Evolutionary conservation across 1,140 invertebrate genomes (phyloP).

Genomic region (Bathynomus jamesi): DNA sequence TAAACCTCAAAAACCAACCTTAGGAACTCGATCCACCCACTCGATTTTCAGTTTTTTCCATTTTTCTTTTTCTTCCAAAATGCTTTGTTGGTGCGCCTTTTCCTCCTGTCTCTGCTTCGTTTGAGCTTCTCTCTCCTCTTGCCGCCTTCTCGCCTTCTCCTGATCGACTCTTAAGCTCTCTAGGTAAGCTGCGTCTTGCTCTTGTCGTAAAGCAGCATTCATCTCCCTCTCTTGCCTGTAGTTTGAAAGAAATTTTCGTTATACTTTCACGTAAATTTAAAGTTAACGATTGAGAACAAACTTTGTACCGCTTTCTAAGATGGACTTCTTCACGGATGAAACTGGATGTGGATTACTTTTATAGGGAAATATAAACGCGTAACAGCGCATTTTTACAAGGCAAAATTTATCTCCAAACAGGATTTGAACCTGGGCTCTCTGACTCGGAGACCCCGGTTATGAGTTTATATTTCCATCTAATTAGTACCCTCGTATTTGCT

Average conservation of each 20-base stretch:
- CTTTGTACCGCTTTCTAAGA: background rate
- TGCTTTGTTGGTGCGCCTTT: background rate
- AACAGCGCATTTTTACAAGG: too few species aligned
- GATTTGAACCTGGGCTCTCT: too few species aligned
- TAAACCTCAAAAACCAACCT: constrained; percentile 1
- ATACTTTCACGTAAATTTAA: too few species aligned
- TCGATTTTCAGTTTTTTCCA: constrained; percentile 39
- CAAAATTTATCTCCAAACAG: too few species aligned
- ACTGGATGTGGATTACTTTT: too few species aligned
- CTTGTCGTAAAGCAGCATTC: background rate
- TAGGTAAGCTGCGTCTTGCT: background rate
- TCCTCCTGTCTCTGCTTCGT: background rate
- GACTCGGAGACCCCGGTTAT: too few species aligned
- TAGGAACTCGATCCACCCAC: constrained; percentile 17
- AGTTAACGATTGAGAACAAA: too few species aligned
- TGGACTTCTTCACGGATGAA: too few species aligned
- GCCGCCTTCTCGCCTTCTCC: background rate
- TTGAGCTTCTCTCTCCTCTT: background rate
- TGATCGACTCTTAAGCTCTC: background rate
- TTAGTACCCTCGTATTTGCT: too few species aligned
- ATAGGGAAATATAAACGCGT: too few species aligned
- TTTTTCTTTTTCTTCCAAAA: constrained; percentile 39
- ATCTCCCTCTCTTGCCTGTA: background rate
- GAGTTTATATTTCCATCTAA: too few species aligned
- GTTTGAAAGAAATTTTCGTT: background rate